These are phyloP conservation scores for Notospermus geniculatus DNA, from an alignment of 1,140 invertebrate species.

Conservation along the genomic window DNA sequence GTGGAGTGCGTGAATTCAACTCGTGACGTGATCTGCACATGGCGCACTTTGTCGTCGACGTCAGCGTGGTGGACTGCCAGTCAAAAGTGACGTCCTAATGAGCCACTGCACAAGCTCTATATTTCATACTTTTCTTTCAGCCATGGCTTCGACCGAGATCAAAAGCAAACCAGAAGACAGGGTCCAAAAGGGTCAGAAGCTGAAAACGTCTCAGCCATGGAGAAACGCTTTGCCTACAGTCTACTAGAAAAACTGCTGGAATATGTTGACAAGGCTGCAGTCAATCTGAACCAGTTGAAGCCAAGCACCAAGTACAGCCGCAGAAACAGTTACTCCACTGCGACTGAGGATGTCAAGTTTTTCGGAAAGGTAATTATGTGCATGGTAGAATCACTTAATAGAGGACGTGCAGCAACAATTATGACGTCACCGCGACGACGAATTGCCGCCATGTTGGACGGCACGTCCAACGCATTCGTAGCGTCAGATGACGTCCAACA, in stretches of 20 bases:
- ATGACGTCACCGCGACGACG: no score
- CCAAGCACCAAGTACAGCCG: slow-evolving; percentile 92
- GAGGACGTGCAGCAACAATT: no score
- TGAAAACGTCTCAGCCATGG: slow-evolving; percentile 48
- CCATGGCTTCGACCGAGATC: slow-evolving; percentile 5
- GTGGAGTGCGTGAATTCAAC: no score
- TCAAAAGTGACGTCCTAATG: not conserved
- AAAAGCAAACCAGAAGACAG: slow-evolving; percentile 27
- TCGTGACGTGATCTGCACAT: no score
- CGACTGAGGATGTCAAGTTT: slow-evolving; percentile 97
- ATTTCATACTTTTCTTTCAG: not conserved
- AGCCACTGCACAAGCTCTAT: not conserved
- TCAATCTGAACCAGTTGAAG: slow-evolving; percentile 95
- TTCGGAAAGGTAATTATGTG: slow-evolving; percentile 96
- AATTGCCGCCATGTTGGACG: no score
- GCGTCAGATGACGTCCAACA: no score
- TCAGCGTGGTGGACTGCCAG: no score
- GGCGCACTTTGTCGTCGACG: no score
- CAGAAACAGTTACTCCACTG: slow-evolving; percentile 89
- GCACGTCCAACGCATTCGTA: no score
- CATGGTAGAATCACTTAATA: no score
- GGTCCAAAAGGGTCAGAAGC: slow-evolving; percentile 31
- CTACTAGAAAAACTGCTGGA: slow-evolving; percentile 94
- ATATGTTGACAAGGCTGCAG: slow-evolving; percentile 93
- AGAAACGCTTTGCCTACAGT: slow-evolving; percentile 84